Percentiles rank a stretch among this genome's conserved stretches.
These are phyloP conservation scores for Neofelis nebulosa DNA, from an alignment of 2,113 vertebrate species.

Conservation along the genomic window DNA sequence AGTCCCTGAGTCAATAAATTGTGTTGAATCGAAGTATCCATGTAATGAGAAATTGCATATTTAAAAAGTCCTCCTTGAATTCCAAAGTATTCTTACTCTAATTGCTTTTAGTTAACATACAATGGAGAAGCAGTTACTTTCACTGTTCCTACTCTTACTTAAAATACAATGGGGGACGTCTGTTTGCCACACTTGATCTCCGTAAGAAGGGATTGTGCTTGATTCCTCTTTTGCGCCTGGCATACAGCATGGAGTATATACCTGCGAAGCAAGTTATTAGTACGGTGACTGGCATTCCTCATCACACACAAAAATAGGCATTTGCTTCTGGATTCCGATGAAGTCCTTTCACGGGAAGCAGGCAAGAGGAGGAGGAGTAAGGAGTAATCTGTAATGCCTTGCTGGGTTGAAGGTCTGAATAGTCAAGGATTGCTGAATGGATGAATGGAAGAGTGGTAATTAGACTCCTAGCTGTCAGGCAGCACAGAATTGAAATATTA, in stretches of 20 bases:
- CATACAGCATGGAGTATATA: not conserved
- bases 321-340: not conserved
- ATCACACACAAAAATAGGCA: not conserved
- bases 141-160: not conserved
- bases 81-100: not conserved
- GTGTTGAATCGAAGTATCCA: not conserved
- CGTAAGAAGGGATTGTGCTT: not conserved
- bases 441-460: conserved; percentile 42
- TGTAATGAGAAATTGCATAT: not conserved
- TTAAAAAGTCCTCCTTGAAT: not conserved
- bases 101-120: not conserved
- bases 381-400: not conserved
- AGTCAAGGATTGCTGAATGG: conserved; percentile 32
- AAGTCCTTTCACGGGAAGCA: not conserved
- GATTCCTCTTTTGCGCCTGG: not conserved
- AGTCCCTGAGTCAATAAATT: not conserved
- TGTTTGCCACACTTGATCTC: not conserved
- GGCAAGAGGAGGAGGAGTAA: not conserved
- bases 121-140: not conserved
- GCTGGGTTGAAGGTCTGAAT: not conserved
- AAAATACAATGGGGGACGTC: not conserved
- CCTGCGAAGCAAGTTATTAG: not conserved
- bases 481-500: conserved; percentile 48
- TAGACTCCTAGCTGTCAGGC: conserved; percentile 58
- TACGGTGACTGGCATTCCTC: not conserved